These are phyloP conservation scores for Apis laboriosa DNA, from an alignment of 1,140 invertebrate genomes.

Conservation along the genomic window DNA sequence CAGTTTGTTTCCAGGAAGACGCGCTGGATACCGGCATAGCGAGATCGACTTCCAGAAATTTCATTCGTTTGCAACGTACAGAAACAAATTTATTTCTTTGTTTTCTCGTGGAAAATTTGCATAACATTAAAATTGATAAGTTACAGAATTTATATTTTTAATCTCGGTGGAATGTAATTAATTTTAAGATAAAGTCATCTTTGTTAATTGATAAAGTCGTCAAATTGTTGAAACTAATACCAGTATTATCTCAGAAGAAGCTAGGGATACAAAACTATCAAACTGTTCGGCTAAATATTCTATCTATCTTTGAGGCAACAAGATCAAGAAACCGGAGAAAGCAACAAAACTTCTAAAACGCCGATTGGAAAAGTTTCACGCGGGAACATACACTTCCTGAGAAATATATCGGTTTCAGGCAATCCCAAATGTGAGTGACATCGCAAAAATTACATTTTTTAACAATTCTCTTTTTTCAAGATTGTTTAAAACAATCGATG, in stretches of 20 bases:
- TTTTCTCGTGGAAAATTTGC: background rate
- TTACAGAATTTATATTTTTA: no score
- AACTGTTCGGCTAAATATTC: background rate
- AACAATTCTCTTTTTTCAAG: no score
- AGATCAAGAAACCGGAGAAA: background rate
- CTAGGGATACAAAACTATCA: background rate
- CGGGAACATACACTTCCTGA: background rate
- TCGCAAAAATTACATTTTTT: background rate
- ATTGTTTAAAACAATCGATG: background rate
- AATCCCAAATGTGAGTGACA: background rate
- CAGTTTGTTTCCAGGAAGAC: conserved; percentile 46
- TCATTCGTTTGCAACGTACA: background rate
- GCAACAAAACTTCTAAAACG: conserved; percentile 1
- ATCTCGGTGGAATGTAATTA: no score
- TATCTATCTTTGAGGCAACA: conserved; percentile 3
- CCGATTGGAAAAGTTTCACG: conserved; percentile 22
- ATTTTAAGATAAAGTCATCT: no score
- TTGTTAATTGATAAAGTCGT: no score
- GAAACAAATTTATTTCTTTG: background rate
- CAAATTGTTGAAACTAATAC: no score
- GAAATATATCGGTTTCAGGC: background rate
- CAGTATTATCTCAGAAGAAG: background rate
- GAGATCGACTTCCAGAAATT: no score
- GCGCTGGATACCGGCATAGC: background rate
- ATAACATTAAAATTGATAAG: no score